Evolutionary conservation across 2,888 invertebrate species (phyloP).

Genomic region (Tetropium fuscum): DNA sequence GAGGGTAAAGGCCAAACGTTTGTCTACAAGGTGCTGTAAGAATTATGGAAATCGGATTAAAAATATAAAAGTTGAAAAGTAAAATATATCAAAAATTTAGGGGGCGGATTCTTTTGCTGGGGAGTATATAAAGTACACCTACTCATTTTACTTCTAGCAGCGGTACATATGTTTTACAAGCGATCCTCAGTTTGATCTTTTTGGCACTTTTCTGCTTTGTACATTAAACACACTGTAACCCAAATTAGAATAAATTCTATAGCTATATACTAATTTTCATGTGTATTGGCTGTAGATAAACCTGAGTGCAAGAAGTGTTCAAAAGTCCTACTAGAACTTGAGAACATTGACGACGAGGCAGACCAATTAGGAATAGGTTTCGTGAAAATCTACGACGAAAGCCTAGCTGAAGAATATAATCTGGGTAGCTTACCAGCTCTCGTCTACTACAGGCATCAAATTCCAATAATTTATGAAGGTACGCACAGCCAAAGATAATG

Average conservation of each 20-base stretch:
- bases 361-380: conserved; percentile 95
- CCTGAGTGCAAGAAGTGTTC: conserved; percentile 93
- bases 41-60: no score
- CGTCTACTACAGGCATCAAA: conserved; percentile 94
- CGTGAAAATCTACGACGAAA: conserved; percentile 93
- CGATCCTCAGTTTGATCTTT: conserved; percentile 6
- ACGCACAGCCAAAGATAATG: conserved; percentile 50
- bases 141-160: no score
- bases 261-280: not conserved
- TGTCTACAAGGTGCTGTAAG: no score
- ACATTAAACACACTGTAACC: not conserved
- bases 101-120: no score
- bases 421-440: conserved; percentile 88
- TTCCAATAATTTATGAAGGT: conserved; percentile 96
- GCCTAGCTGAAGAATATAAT: conserved; percentile 92
- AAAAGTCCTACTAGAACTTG: conserved; percentile 89
- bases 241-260: not conserved
- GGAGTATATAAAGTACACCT: no score
- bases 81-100: no score
- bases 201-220: conserved; percentile 7
- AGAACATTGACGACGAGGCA: conserved; percentile 95
- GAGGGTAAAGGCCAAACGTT: no score
- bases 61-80: no score
- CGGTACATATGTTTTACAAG: conserved; percentile 11
- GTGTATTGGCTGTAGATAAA: conserved; percentile 75